Base-by-base conservation (phyloP, 2,113 vertebrate species). In the Tricholaema leucomelas region DNA sequence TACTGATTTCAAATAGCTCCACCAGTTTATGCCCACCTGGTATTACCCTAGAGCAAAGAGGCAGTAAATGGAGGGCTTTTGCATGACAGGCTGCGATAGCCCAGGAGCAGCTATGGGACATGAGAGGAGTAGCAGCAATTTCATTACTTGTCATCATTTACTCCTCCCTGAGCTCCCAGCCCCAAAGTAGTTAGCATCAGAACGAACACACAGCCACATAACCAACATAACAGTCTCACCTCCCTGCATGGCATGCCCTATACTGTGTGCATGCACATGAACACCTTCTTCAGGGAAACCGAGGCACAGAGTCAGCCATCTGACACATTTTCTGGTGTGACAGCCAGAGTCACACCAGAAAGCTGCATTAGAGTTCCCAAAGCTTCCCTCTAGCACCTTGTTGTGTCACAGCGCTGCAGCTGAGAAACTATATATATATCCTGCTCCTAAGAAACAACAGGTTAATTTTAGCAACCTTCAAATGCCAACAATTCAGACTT, bases 181-280 rank as follows among this genome's bases (percentile, higher is more conserved):
- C 55, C 15, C 23, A 4, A 56, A 58, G 33, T 25, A 17, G 25
- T 46, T 11, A 40, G n/a, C 35, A 58, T 17, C n/a, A 77, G 75
- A 31, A 66, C 19, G 48, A 33, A 48, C 31, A 27, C 0, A 50
- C 6, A 40, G 60, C 21, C 14, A 20, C 6, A 40, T 10, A 56
- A 50, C 33, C 31, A 38, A 27, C 23, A 27, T n/a, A 9, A 21
- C 0, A 38, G 5, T 27, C 28, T n/a, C 66, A 10, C 72, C 42
- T 1, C 30, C 9, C 12, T 3, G 36, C 12, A 0, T 1, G 44
- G 50, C 60, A 74, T 23, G 40, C 0, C 0, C 42, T 21, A 11
- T 2, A 2, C 64, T 9, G 18, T 0, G 3, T 6, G 35, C 6
- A 3, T 3, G 5, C 23, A 17, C 8, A 0, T 2, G 5, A 38